Base-by-base conservation (phyloP, 2,797 vertebrate species). In the Nyctalus aviator region DNA sequence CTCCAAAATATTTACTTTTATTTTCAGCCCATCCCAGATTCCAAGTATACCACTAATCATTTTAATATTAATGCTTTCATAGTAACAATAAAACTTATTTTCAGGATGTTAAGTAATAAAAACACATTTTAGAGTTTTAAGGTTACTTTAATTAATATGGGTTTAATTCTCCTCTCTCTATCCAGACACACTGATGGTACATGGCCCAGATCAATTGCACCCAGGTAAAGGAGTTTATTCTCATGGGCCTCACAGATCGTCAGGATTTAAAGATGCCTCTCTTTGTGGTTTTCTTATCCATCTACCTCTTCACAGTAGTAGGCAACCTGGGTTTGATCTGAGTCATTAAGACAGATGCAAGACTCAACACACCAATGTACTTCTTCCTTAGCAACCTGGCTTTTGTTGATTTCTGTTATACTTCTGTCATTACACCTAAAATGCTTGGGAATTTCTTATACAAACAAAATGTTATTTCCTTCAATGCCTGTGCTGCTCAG, bases 361-460 rank as follows among this genome's bases (percentile, higher is more conserved):
- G 59, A 46, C 96, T 97, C 46, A 95, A 96, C n/a, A 97, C 96
- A 1, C 96, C 97, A 0, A 97, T 98, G 96, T 97, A 97, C 35
- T 97, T 97, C 81, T 96, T 97, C 48, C 96, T 97, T 3, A 97
- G 96, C 75, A 90, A 96, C 41, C 79, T 97, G 25, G 95, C 94
- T 46, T 95, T 96, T 81, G 94, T 97, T 0, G 96, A 98, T 66
- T 91, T 97, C 32, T 94, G 88, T 69, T 97, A 97, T 23, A 78
- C 95, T 2, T 97, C 97, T 11, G 86, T 84, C 13, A 93, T 97
- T 35, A 96, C 96, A 1, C 97, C 97, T 12, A 97, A 97, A 41
- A 96, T 96, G 91, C 55, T 97, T 14, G 89, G 66, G 1, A 97
- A 95, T 48, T 91, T 98, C 30, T 91, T 97, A 17, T 83, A 94